phyloP scores from a whole-genome alignment of 2,113 vertebrate species.

The Sylvia atricapilla region DNA sequence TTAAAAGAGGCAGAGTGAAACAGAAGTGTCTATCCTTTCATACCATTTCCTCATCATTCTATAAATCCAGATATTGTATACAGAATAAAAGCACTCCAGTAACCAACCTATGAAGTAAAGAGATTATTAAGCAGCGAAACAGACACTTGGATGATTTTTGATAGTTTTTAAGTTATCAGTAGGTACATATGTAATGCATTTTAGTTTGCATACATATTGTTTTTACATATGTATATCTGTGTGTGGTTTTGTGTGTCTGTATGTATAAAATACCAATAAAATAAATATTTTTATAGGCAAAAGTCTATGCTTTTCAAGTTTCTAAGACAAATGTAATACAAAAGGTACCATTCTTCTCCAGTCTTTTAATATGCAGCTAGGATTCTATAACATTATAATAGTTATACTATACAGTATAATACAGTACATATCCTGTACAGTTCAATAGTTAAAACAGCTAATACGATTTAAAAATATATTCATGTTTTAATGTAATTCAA shows the following conservation, averaged over 20 bases:
- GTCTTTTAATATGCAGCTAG: neutral
- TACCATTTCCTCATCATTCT: neutral
- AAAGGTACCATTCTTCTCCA: neutral
- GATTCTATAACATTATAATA: neutral
- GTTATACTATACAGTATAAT: neutral
- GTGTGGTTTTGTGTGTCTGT: fast-evolving
- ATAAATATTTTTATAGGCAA: neutral
- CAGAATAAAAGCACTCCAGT: neutral
- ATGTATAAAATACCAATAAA: neutral
- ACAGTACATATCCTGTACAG: neutral
- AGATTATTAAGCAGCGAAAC: neutral
- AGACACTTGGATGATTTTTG: neutral
- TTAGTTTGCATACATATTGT: neutral
- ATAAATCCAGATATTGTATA: neutral
- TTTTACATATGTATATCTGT: neutral
- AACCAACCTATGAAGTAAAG: neutral
- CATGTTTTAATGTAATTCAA: neutral
- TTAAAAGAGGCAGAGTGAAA: neutral
- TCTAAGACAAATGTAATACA: neutral
- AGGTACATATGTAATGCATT: neutral
- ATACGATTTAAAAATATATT: neutral
- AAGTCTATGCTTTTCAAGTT: neutral
- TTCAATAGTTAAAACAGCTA: neutral
- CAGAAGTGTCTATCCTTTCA: neutral
- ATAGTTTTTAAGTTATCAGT: neutral